Base-by-base conservation (phyloP, 2,888 invertebrate genomes). In the Limnephilus marmoratus region DNA sequence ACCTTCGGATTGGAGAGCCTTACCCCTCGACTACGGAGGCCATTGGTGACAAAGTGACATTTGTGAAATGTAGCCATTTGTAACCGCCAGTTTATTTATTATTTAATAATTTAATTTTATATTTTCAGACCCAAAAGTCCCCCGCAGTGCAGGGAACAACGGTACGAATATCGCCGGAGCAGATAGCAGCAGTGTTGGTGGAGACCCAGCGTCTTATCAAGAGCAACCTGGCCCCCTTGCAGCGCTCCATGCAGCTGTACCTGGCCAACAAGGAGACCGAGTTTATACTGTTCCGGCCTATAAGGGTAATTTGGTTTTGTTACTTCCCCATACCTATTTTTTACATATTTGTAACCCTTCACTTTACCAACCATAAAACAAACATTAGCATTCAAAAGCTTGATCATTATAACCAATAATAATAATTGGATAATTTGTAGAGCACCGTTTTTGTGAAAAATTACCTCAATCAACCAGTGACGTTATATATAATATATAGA, bases 231-330 rank as follows among this genome's bases (percentile, higher is more conserved):
- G 98, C 99, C 0, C 96, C 96, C 11, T 95, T 99, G 29, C 98
- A 99, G 94, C 97, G 98, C 7, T 98, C 98, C 24, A 99, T 99
- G 99, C 98, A 98, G 94, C 97, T 99, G 1, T 99, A 99, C 95
- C 96, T 99, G 91, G 98, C 99, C 24, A 99, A 99, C 95, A 97
- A 98, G 94, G 99, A 99, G 95, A 99, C 99, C 0, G 99, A 99
- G 95, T 98, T 99, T 94, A 99, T 99, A 94, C 96, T 99, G 15
- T 99, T 99, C 94, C 97, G 99, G 92, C 99, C 99, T 2, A 98
- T 99, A 89, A 97, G 98, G 95, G 98, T 98, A 94, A 95, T 96
- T 94, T 92, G 93, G 82, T 92, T 24, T 37, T 83, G 37, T n/a
- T 7, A 9, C 24, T 68, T n/a, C 90, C 89, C 94, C 93, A 68